Conservation (phyloP, 2,797 vertebrate genomes). For the Zenarchopterus dispar region DNA sequence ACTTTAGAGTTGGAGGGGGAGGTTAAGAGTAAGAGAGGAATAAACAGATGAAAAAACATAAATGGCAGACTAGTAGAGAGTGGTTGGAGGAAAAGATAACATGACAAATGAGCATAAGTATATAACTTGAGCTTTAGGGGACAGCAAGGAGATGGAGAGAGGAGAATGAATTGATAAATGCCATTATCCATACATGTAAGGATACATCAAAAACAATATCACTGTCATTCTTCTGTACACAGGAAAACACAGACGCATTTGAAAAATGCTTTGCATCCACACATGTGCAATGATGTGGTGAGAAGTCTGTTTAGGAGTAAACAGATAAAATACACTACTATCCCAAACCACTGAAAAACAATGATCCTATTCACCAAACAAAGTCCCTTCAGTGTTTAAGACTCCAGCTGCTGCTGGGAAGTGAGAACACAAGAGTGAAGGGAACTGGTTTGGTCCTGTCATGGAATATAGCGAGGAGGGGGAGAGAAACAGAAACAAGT, state of each 20-base stretch:
- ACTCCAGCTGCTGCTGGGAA: slow-evolving; percentile 58
- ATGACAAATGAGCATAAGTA: slow-evolving; percentile 16
- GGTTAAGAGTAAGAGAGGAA: slow-evolving; percentile 17
- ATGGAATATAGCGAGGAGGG: slow-evolving; percentile 21
- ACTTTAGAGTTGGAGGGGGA: slow-evolving; percentile 22
- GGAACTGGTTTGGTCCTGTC: slow-evolving; percentile 50
- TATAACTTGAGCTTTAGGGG: not conserved
- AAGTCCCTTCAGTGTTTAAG: slow-evolving; percentile 48
- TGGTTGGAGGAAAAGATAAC: slow-evolving; percentile 4
- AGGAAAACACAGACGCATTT: slow-evolving; percentile 4
- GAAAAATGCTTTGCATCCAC: not conserved
- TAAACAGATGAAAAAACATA: slow-evolving; percentile 17
- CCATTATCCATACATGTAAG: not conserved
- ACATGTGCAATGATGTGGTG: slow-evolving; percentile 17
- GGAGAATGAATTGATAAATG: not conserved
- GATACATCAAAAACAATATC: slow-evolving; percentile 15
- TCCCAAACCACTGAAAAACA: slow-evolving; percentile 44
- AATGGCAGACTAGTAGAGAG: slow-evolving; percentile 29
- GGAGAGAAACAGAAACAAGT: slow-evolving; percentile 45
- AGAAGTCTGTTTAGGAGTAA: slow-evolving; percentile 17
- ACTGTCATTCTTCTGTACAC: slow-evolving; percentile 7
- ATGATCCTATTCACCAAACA: slow-evolving; percentile 60
- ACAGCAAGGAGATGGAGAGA: not conserved
- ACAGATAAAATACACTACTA: slow-evolving; percentile 11
- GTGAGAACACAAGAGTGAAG: slow-evolving; percentile 44